Evolutionary conservation across 2,888 invertebrate genomes (phyloP).

Genomic region (Dascillus cervinus): DNA sequence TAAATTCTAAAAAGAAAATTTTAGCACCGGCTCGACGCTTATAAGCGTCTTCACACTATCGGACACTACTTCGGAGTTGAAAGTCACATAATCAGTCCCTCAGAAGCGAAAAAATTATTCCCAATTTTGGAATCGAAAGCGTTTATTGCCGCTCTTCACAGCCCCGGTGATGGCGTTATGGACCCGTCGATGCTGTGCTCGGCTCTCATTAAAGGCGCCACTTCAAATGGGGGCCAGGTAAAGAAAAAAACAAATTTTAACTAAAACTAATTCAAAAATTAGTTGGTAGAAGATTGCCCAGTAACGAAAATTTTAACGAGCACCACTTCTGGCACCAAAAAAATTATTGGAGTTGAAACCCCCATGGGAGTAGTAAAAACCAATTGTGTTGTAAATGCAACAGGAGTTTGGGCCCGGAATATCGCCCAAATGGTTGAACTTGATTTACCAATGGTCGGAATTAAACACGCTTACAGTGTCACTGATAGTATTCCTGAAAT

Average conservation of each 20-base stretch:
- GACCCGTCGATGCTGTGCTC: constrained; percentile 77
- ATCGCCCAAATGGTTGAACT: constrained; percentile 61
- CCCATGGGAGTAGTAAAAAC: constrained; percentile 68
- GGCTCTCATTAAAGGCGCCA: constrained; percentile 65
- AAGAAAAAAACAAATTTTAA: constrained; percentile 13
- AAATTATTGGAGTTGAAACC: constrained; percentile 71
- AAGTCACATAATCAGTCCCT: constrained; percentile 61
- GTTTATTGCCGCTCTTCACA: constrained; percentile 69
- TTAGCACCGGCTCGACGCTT: constrained; percentile 74
- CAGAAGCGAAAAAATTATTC: constrained; percentile 68
- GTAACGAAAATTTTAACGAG: constrained; percentile 65
- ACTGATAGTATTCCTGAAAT: constrained; percentile 71
- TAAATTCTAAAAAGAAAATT: constrained; percentile 12
- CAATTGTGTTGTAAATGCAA: constrained; percentile 69
- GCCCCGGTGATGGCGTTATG: constrained; percentile 74
- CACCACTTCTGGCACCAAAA: constrained; percentile 56
- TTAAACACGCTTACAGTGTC: constrained; percentile 85
- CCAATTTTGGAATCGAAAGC: constrained; percentile 68
- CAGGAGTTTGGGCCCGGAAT: constrained; percentile 76
- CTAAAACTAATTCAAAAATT: constrained; percentile 2
- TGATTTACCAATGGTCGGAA: constrained; percentile 68
- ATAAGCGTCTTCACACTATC: constrained; percentile 69
- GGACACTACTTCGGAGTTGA: constrained; percentile 73
- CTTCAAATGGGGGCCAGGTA: constrained; percentile 63
- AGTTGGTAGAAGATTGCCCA: constrained; percentile 70